Conservation (phyloP, 2,888 invertebrate species). For the Eupithecia abbreviata region DNA sequence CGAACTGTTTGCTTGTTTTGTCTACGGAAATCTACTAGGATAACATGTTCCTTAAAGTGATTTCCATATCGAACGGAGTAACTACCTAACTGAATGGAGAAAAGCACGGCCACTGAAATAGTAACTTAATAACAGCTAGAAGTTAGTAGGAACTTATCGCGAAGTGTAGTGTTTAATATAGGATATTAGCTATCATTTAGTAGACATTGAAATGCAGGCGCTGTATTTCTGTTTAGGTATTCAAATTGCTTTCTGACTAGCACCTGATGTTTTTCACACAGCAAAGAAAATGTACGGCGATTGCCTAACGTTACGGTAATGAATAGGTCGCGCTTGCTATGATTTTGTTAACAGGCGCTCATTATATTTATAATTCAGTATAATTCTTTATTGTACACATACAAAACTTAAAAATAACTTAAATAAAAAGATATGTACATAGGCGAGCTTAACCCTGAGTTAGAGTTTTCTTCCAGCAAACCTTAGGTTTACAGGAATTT, state of each 20-base stretch:
- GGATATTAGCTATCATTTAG: not conserved
- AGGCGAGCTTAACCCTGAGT: too few relatives aligned
- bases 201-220: not conserved
- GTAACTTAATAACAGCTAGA: not conserved
- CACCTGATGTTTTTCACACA: slow-evolving; percentile 28
- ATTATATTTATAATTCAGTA: too few relatives aligned
- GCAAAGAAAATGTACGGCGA: slow-evolving; percentile 15
- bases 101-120: not conserved
- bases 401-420: too few relatives aligned
- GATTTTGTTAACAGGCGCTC: not conserved
- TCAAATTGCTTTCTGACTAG: slow-evolving; percentile 4
- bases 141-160: not conserved
- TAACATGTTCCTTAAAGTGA: not conserved
- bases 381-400: too few relatives aligned
- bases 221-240: not conserved
- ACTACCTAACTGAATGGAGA: not conserved
- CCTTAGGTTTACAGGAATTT: too few relatives aligned
- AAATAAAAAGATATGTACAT: too few relatives aligned
- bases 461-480: too few relatives aligned
- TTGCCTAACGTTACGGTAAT: not conserved
- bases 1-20: slow-evolving; percentile 13
- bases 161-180: not conserved
- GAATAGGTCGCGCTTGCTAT: slow-evolving; percentile 16
- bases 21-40: slow-evolving; percentile 1
- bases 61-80: slow-evolving; percentile 1